Conservation (phyloP, 2,888 invertebrate species). For the Graphium colonna region DNA sequence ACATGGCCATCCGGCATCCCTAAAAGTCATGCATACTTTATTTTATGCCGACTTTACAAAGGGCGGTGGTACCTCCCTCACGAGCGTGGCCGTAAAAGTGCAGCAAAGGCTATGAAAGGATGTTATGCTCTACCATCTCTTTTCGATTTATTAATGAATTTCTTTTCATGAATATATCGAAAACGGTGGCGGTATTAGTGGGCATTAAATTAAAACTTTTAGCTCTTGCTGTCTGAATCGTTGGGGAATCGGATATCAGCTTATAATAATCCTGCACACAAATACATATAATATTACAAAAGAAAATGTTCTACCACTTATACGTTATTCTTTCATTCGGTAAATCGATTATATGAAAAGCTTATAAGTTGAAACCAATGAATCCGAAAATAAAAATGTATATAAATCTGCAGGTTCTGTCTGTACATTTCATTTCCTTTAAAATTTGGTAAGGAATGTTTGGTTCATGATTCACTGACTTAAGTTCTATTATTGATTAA, state of each 20-base stretch:
- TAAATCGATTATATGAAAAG: neutral
- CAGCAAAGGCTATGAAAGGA: too few relatives aligned
- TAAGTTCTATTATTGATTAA: too few relatives aligned
- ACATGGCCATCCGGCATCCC: too few relatives aligned
- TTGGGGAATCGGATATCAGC: constrained; percentile 31
- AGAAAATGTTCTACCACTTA: neutral
- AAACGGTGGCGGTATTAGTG: neutral
- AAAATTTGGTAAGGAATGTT: neutral
- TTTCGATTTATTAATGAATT: too few relatives aligned
- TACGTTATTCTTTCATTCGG: neutral
- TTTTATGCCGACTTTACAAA: too few relatives aligned
- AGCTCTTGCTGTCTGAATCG: constrained; percentile 29
- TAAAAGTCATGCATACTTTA: too few relatives aligned
- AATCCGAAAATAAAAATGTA: neutral
- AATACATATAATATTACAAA: neutral
- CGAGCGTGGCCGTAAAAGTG: too few relatives aligned
- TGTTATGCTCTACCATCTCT: too few relatives aligned
- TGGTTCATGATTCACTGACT: neutral
- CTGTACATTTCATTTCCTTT: too few relatives aligned
- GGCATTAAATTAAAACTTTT: constrained; percentile 6
- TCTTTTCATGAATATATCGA: neutral
- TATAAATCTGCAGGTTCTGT: neutral
- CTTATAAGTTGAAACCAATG: neutral
- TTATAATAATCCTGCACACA: constrained; percentile 23
- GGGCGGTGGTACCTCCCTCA: too few relatives aligned